These are phyloP conservation scores for Tonatia bakeri DNA, from an alignment of 2,113 vertebrate genomes.

Conservation along the genomic window DNA sequence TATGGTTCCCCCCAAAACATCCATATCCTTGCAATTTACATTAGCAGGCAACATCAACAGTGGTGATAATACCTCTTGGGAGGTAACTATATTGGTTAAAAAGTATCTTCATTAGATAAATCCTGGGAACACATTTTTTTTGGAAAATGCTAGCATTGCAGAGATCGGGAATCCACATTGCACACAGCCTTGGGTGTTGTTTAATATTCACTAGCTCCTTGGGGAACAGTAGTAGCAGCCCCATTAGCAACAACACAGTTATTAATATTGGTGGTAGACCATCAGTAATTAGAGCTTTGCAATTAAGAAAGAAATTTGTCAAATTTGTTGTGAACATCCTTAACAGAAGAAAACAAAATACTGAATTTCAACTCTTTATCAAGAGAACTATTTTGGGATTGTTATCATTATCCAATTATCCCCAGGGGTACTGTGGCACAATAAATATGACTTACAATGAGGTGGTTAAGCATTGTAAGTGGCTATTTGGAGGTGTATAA, in stretches of 20 bases:
- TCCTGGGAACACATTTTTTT: background rate
- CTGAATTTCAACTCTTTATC: background rate
- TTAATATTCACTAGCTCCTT: background rate
- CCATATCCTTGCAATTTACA: background rate
- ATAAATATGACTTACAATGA: background rate
- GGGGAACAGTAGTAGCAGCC: background rate
- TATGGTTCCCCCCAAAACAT: background rate
- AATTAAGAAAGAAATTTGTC: background rate
- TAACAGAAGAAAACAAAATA: background rate
- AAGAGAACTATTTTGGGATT: background rate
- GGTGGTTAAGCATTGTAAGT: background rate
- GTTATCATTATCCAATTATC: background rate
- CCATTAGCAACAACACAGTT: background rate
- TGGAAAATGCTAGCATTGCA: background rate
- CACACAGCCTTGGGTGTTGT: background rate
- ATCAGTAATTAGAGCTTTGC: background rate
- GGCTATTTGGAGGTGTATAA: background rate
- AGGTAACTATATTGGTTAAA: background rate
- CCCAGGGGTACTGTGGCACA: background rate
- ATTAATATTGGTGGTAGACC: background rate
- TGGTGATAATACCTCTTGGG: background rate
- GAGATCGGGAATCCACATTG: background rate
- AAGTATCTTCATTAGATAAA: background rate
- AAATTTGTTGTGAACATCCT: background rate
- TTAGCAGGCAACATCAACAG: background rate